Percentiles rank a stretch among this genome's conserved stretches.
Evolutionary conservation across 2,888 invertebrate species (phyloP).

Genomic region (Scaptomyza reducta): DNA sequence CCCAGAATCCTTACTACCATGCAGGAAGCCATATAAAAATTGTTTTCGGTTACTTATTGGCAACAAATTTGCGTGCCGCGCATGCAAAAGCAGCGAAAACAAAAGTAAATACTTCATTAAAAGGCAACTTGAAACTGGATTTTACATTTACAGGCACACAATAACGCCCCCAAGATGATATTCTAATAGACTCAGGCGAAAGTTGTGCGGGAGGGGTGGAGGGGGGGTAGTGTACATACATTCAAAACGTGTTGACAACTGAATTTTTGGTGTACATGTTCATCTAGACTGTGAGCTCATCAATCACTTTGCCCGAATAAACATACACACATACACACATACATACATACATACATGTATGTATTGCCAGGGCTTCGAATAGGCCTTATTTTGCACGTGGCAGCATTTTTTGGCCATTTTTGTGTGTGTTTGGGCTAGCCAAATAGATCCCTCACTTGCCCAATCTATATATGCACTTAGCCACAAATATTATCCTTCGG

Average conservation of each 20-base stretch:
- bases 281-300: constrained; percentile 31
- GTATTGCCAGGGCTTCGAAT: too few species aligned
- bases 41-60: constrained; percentile 77
- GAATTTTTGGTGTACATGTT: constrained; percentile 41
- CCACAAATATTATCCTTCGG: constrained; percentile 43
- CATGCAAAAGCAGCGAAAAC: constrained; percentile 49
- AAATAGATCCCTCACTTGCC: constrained; percentile 20
- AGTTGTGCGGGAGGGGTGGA: too few species aligned
- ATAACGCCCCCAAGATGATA: not conserved
- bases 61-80: constrained; percentile 75
- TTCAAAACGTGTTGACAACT: constrained; percentile 63
- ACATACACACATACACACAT: not conserved
- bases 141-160: constrained; percentile 12
- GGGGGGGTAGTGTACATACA: constrained; percentile 3
- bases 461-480: constrained; percentile 3
- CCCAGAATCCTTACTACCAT: too few species aligned
- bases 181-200: constrained; percentile 36
- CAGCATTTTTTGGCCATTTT: constrained; percentile 62
- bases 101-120: constrained; percentile 57
- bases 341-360: too few species aligned
- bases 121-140: constrained; percentile 42
- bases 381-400: constrained; percentile 55
- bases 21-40: constrained; percentile 59
- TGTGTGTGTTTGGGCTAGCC: constrained; percentile 49
- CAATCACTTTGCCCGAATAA: constrained; percentile 55